These are phyloP conservation scores for Eurypyga helias DNA, from an alignment of 2,113 vertebrate genomes.

Conservation along the genomic window DNA sequence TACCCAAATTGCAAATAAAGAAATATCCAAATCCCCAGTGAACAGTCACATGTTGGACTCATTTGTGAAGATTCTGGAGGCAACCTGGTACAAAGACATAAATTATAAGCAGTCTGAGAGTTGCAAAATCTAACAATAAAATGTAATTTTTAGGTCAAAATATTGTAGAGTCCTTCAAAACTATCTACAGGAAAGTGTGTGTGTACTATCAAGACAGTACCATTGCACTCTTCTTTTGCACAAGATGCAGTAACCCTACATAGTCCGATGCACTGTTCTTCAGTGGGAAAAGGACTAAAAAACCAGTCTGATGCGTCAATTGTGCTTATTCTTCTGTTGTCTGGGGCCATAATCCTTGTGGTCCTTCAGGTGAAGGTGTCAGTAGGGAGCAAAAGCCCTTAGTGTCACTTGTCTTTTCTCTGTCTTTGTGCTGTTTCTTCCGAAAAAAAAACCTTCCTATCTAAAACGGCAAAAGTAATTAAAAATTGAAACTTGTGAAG, in stretches of 20 bases:
- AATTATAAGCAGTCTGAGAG: not conserved
- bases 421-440: not conserved
- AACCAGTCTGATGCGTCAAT: rapidly evolving
- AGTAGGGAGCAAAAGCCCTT: not conserved
- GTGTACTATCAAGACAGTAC: not conserved
- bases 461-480: not conserved
- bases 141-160: not conserved
- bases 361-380: not conserved
- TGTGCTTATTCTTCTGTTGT: rapidly evolving
- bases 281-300: not conserved
- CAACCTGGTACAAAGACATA: not conserved
- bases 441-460: not conserved
- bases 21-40: not conserved
- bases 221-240: not conserved
- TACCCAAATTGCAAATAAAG: not conserved
- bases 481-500: not conserved
- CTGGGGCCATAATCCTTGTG: not conserved
- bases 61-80: not conserved
- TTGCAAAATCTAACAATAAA: not conserved
- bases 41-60: not conserved
- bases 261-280: not conserved
- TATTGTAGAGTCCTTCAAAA: not conserved
- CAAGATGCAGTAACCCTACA: not conserved
- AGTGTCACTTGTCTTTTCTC: not conserved
- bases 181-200: not conserved